Percentiles rank a stretch among this genome's conserved stretches.
These are phyloP conservation scores for Eueremaeus valkanovi DNA, from an alignment of 2,888 invertebrate species.

Conservation along the genomic window DNA sequence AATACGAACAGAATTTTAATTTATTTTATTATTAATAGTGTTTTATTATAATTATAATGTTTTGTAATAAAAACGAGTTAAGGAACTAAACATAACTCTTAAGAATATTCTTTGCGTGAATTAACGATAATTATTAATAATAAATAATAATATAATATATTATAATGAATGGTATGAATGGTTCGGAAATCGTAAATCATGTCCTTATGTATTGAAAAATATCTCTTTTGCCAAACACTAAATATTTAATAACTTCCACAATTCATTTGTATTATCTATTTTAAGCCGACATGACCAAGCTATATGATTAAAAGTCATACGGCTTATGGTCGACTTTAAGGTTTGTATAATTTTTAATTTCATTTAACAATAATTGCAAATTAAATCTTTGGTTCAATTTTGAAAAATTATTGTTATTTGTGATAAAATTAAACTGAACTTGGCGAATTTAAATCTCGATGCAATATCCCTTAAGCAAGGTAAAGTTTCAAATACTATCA, in stretches of 20 bases:
- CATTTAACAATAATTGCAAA: no score
- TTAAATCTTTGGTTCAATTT: no score
- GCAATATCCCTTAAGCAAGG: no score
- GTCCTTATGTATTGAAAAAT: background rate
- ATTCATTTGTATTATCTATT: background rate
- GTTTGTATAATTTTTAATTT: no score
- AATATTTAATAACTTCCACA: background rate
- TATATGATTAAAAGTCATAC: no score
- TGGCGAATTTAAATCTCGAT: no score
- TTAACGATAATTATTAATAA: background rate
- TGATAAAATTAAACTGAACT: no score
- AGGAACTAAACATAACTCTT: no score
- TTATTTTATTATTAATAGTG: background rate
- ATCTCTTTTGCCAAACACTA: background rate
- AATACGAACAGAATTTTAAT: background rate
- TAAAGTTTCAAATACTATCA: no score
- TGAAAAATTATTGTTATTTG: no score
- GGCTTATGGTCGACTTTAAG: no score
- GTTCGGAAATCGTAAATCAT: slow-evolving; percentile 5
- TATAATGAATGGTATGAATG: background rate
- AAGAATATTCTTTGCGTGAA: background rate
- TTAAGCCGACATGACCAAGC: no score
- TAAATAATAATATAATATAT: background rate
- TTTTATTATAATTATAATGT: background rate
- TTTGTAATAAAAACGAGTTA: background rate